Evolutionary conservation across 2,888 invertebrate species (phyloP), one percentile per base, ranked within the genome.

Genomic region (Strigamia transsilvanica): DNA sequence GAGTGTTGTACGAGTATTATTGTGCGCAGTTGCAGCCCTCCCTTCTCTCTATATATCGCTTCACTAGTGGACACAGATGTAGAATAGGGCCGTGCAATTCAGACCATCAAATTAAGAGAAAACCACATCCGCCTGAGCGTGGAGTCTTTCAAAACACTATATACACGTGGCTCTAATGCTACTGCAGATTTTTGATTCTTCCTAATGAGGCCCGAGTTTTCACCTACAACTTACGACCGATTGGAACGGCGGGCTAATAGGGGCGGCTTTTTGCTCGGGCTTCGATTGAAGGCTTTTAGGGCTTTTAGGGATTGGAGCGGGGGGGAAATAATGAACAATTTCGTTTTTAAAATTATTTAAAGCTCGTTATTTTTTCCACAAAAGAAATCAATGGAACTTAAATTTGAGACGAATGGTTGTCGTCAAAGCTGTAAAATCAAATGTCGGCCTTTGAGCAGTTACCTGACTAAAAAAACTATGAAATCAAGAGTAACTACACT

Each of bases 121-220:
- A 56, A 56, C 56, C 56, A 56, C 56, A 56, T 56, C 56, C 56
- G 56, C 56, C 56, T 18, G 9, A 21, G n/a, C 56, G 21, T 56
- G 56, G 56, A 56, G 56, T 56, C 56, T 56, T 56, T 56, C 56
- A 56, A 56, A 56, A 56, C 56, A 56, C 56, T 56, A 56, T 56
- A 56, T 56, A 56, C 56, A 56, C 56, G n/a, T 56, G 56, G 56
- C 56, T 56, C 0, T 56, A 56, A 56, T 56, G 56, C 9, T 5
- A 9, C 21, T 56, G 6, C 18, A 56, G 21, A 56, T 18, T 56
- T 56, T 56, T 56, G 56, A 56, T 56, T 56, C 56, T 56, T 56
- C 56, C 15, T 56, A 56, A 18, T 18, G n/a, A 56, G 56, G 5
- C 21, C 6, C 15, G 56, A 18, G 21, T 56, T 56, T 18, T 18